Conservation (phyloP, 1,140 invertebrate species). For the Calephelis virginiensis region DNA sequence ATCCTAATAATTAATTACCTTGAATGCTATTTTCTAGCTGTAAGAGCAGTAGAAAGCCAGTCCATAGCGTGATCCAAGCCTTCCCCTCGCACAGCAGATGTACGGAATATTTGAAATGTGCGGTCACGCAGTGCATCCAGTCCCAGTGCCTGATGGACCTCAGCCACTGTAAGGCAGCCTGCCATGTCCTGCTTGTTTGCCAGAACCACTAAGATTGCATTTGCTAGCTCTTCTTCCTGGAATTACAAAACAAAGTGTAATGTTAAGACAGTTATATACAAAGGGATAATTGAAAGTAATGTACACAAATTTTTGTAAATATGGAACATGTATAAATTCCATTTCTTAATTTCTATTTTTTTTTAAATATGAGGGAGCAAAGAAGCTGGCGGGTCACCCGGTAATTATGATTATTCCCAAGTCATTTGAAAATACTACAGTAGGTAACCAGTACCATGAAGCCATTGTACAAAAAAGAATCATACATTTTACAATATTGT, state of each 20-base stretch:
- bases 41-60: constrained; percentile 95
- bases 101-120: constrained; percentile 99
- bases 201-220: constrained; percentile 96
- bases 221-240: constrained; percentile 97
- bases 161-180: constrained; percentile 96
- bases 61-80: constrained; percentile 99
- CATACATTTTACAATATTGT: no score
- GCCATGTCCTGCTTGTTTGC: constrained; percentile 99
- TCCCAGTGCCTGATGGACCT: constrained; percentile 97
- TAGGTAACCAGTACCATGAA: no score
- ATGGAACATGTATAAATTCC: no score
- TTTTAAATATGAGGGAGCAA: no score
- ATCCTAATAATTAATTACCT: constrained; percentile 23
- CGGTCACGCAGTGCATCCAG: constrained; percentile 96
- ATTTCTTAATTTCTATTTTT: no score
- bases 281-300: no score
- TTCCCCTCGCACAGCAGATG: constrained; percentile 98
- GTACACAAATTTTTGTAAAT: no score
- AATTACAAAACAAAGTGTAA: constrained; percentile 24
- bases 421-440: no score
- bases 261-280: background rate
- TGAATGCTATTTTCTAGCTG: constrained; percentile 88
- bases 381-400: no score
- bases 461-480: no score
- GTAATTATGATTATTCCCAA: no score